Evolutionary conservation across 2,113 vertebrate genomes (phyloP), one percentile per base, ranked within the genome.

Genomic region (Caretta caretta): DNA sequence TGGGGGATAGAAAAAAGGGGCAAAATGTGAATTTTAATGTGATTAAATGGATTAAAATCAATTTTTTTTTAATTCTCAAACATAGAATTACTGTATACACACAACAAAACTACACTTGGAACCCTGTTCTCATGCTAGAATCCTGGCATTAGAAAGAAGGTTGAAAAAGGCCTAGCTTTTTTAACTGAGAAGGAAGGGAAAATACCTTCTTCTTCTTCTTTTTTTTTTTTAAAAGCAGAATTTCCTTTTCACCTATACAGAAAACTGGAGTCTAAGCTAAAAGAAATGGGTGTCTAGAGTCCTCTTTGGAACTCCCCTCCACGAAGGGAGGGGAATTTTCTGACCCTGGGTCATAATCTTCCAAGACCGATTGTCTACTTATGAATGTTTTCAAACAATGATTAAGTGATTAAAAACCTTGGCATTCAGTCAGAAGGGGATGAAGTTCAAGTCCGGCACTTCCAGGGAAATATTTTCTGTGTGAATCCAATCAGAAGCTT

Each of bases 311-410:
- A 50, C 48, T 31, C 27, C 95, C 19, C 6, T 46, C 17, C 38
- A 1, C 54, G 83, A 78, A 93, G 17, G 69, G 92, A 94, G 86
- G 83, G 90, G 86, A 90, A 49, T 86, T 93, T 95, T 96, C 38
- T 97, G 97, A 97, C 97, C 96, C 83, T 80, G 92, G 93, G 97
- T 98, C 96, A 96, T 65, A 97, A 96, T 69, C 90, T 93, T 97
- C 96, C 94, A 62, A 95, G 92, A 94, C 91, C 90, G 87, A 98
- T 97, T 96, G 95, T 96, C 97, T 97, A 96, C 97, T 97, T 97
- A 97, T 85, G 42, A 93, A 95, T 90, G 89, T 95, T 94, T 96
- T 94, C 12, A 95, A 97, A 97, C 94, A 96, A 96, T 97, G 88
- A 94, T 95, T 97, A 48, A 95, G 83, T 97, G 96, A 96, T 94